Percentiles rank a stretch among this genome's conserved stretches.
phyloP scores from a whole-genome alignment of 2,888 invertebrate genomes.

The Nephrotoma flavescens region DNA sequence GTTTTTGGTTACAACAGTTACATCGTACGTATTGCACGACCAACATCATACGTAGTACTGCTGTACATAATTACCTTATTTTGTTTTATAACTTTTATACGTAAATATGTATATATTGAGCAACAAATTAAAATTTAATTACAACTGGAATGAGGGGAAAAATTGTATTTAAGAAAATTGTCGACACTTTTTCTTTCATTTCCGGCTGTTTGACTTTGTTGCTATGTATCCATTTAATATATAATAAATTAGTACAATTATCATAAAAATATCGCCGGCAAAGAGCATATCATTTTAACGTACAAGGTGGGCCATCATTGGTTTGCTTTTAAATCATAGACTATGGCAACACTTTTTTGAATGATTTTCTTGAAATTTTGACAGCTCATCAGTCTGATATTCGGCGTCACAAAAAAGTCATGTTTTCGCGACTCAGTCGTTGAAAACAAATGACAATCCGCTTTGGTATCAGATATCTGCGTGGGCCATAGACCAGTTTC shows the following conservation, averaged over 20 bases:
- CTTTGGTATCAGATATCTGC: too few species aligned
- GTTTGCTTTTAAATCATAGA: too few species aligned
- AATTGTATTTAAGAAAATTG: background rate
- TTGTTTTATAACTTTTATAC: background rate
- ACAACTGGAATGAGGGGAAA: background rate
- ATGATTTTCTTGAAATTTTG: too few species aligned
- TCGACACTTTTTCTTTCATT: background rate
- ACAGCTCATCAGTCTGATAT: too few species aligned
- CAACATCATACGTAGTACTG: background rate
- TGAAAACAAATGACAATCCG: too few species aligned
- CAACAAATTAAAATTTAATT: background rate
- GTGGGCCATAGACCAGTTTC: too few species aligned
- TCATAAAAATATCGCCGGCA: background rate
- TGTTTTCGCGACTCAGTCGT: too few species aligned
- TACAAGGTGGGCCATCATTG: background rate
- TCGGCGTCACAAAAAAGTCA: too few species aligned
- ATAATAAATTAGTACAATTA: background rate
- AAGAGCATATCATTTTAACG: too few species aligned
- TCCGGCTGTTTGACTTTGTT: background rate
- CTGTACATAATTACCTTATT: background rate
- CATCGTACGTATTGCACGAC: too few species aligned
- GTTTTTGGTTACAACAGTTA: too few species aligned
- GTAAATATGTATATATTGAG: background rate
- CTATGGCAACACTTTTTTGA: too few species aligned
- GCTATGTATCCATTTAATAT: background rate